phyloP scores from a whole-genome alignment of 2,113 vertebrate species.

The Tragelaphus strepsiceros region DNA sequence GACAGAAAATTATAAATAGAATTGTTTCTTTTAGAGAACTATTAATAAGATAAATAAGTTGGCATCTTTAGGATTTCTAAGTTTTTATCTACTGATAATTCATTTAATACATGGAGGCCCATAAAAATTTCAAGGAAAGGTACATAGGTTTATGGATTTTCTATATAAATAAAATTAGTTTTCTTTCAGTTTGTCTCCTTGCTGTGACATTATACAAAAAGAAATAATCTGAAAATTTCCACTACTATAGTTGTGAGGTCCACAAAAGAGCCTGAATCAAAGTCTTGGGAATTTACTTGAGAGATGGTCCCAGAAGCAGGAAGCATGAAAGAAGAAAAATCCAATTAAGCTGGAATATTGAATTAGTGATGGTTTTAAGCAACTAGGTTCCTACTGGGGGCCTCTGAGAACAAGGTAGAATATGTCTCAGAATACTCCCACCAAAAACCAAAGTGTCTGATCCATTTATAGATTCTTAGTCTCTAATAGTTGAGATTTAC shows the following conservation, averaged over 20 bases:
- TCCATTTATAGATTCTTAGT: background rate
- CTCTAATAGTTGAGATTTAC: background rate
- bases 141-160: background rate
- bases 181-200: background rate
- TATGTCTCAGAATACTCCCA: background rate
- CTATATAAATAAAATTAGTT: constrained; percentile 7
- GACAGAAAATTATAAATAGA: background rate
- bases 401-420: background rate
- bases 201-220: background rate
- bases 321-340: background rate
- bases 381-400: background rate
- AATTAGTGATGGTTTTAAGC: background rate
- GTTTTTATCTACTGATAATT: background rate
- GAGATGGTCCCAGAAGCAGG: background rate
- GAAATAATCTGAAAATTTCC: background rate
- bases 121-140: background rate
- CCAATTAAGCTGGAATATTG: background rate
- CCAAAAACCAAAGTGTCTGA: background rate
- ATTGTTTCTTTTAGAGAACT: background rate
- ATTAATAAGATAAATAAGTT: background rate
- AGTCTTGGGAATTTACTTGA: background rate
- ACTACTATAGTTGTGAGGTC: background rate
- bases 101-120: background rate
- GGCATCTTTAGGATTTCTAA: background rate
- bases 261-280: background rate